Percentiles rank a stretch among this genome's conserved stretches.
Evolutionary conservation across 2,888 invertebrate species (phyloP).

Genomic region (Melanotus villosus): DNA sequence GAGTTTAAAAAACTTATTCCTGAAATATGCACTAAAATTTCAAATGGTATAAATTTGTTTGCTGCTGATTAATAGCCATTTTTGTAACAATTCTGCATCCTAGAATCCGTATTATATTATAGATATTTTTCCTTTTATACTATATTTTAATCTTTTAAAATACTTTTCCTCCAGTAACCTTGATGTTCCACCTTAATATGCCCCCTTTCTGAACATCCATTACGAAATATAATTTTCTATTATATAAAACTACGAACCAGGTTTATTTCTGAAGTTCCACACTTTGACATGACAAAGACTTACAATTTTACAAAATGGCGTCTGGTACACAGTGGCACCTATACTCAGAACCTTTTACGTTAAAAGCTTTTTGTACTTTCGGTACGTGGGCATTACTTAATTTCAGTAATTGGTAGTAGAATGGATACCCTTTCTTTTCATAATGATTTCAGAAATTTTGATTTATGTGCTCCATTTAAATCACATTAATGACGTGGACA

Average conservation of each 20-base stretch:
- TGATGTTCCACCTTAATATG: background rate
- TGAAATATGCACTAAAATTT: too few species aligned
- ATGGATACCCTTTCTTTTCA: constrained; percentile 46
- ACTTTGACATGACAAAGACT: constrained; percentile 42
- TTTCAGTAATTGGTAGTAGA: constrained; percentile 57
- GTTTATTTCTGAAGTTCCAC: constrained; percentile 38
- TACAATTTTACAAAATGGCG: constrained; percentile 56
- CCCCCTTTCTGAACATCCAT: constrained; percentile 33
- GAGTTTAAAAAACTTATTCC: too few species aligned
- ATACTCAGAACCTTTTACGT: constrained; percentile 60
- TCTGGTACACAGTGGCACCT: constrained; percentile 62
- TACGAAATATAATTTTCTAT: constrained; percentile 41
- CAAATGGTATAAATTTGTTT: too few species aligned
- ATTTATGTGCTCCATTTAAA: constrained; percentile 32
- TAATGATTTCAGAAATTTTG: constrained; percentile 32
- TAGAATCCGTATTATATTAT: background rate
- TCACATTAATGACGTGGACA: constrained; percentile 2
- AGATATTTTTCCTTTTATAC: background rate
- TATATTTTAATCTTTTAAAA: background rate
- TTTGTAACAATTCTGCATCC: too few species aligned
- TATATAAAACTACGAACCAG: constrained; percentile 45
- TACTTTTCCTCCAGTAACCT: background rate
- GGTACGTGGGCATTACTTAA: constrained; percentile 57
- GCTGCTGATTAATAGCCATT: too few species aligned
- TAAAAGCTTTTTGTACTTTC: constrained; percentile 62